A percentile compares a stretch with the other conserved stretches of the same genome.
Evolutionary conservation across 2,113 vertebrate species (phyloP).

Genomic region (Rhegmatorhina hoffmannsi): DNA sequence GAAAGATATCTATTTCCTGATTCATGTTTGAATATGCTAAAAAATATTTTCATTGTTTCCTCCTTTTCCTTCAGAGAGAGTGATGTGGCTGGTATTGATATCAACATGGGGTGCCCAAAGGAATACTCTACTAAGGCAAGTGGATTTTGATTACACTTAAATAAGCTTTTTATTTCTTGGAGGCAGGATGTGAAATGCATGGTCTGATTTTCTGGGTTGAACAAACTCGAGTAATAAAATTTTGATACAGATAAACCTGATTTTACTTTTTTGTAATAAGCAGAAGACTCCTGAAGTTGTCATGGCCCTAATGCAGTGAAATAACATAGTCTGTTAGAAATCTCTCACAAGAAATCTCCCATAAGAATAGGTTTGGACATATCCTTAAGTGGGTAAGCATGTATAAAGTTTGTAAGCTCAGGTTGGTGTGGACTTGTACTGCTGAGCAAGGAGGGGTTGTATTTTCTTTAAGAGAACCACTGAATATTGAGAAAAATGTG

Average conservation of each 20-base stretch:
- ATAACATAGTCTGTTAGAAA: not conserved
- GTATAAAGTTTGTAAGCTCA: not conserved
- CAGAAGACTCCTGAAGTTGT: not conserved
- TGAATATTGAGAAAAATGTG: not conserved
- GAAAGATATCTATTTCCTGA: not conserved
- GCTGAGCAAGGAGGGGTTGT: not conserved
- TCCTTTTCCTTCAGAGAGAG: conserved; percentile 79
- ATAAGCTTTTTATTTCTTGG: not conserved
- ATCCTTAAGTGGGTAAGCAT: not conserved
- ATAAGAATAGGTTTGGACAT: not conserved
- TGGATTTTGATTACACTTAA: not conserved
- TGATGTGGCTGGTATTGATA: conserved; percentile 92
- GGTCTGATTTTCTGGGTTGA: not conserved
- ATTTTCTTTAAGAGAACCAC: not conserved
- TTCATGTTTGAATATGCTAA: not conserved
- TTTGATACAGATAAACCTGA: not conserved
- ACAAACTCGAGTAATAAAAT: not conserved
- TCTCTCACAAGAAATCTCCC: not conserved
- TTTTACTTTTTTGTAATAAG: not conserved
- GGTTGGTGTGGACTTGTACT: not conserved
- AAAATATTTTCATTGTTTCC: not conserved
- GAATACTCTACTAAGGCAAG: conserved; percentile 97
- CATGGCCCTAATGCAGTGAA: not conserved
- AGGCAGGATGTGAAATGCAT: rapidly evolving
- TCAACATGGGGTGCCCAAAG: conserved; percentile 98